Evolutionary conservation across 2,888 invertebrate species (phyloP).

Genomic region (Penaeus monodon): DNA sequence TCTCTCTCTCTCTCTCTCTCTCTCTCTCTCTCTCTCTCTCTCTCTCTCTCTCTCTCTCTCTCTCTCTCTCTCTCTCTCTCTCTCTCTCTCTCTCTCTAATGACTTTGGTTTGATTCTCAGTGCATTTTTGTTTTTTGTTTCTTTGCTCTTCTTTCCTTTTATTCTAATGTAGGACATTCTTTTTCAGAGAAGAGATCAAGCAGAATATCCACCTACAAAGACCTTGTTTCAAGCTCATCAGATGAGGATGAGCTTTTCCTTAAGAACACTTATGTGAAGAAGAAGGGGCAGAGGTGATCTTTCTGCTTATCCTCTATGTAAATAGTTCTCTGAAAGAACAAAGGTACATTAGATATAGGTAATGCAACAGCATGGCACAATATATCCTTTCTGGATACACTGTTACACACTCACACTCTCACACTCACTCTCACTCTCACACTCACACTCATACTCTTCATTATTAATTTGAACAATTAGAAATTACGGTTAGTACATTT

Average conservation of each 20-base stretch:
- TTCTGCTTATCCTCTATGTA: neutral
- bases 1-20: neutral
- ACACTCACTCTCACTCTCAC: slow-evolving; percentile 22
- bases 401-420: slow-evolving; percentile 12
- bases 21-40: neutral
- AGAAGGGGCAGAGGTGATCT: slow-evolving; percentile 25
- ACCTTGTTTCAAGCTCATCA: slow-evolving; percentile 51
- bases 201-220: slow-evolving; percentile 32
- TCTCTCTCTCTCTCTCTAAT: neutral
- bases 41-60: neutral
- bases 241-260: slow-evolving; percentile 54
- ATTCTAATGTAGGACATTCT: neutral
- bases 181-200: slow-evolving; percentile 47
- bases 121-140: neutral
- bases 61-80: neutral
- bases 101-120: neutral
- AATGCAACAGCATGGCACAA: too few relatives aligned
- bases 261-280: neutral
- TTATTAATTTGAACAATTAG: neutral
- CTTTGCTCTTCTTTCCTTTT: neutral
- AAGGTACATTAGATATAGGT: neutral
- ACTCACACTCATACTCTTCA: neutral
- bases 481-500: too few relatives aligned
- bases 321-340: neutral
- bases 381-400: neutral